Base-by-base conservation (phyloP, 1,140 invertebrate genomes). In the Zophobas atratus region DNA sequence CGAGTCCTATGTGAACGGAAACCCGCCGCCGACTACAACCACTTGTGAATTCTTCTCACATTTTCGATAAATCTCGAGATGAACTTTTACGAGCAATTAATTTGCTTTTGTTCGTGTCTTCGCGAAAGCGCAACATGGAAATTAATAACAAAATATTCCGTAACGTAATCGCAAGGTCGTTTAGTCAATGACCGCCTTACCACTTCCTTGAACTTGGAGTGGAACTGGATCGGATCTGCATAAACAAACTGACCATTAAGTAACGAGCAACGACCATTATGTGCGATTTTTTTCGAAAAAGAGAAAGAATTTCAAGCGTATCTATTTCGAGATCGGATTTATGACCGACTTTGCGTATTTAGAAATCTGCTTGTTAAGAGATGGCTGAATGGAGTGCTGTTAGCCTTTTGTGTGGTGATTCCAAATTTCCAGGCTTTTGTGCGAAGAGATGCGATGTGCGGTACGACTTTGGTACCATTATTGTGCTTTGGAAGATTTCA, bases 151-250 rank as follows among this genome's bases (percentile, higher is more conserved):
- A 67, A 67, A 67, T 41, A 43, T 43, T 41, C 60, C 60, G 39
- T 41, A 67, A 41, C 36, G 67, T 48, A 76, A 70, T 74, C n/a
- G 73, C 79, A 80, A 80, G 79, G 79, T 81, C 80, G 80, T 77
- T 81, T 81, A 79, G 80, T 81, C 80, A 81, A 79, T 73, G 80
- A 81, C 80, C 80, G 80, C 80, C 63, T 78, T 76, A 60, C 70
- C 56, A 81, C 80, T 81, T 81, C 79, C 79, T 80, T 80, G 79
- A 80, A 80, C 79, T 80, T 80, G 79, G 49, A 43, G 72, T 38
- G 34, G 74, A 77, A 77, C 67, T 77, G 71, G 76, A 77, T 75
- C 56, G 49, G 46, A 72, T 73, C 60, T 67, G 60, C 60, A 67
- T 74, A 74, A 53, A 74, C 71, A 74, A 74, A 74, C 55, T 74